A percentile compares a stretch with the other conserved stretches of the same genome.
Conservation (phyloP, 2,888 invertebrate species). For the Neoitamus cyanurus region DNA sequence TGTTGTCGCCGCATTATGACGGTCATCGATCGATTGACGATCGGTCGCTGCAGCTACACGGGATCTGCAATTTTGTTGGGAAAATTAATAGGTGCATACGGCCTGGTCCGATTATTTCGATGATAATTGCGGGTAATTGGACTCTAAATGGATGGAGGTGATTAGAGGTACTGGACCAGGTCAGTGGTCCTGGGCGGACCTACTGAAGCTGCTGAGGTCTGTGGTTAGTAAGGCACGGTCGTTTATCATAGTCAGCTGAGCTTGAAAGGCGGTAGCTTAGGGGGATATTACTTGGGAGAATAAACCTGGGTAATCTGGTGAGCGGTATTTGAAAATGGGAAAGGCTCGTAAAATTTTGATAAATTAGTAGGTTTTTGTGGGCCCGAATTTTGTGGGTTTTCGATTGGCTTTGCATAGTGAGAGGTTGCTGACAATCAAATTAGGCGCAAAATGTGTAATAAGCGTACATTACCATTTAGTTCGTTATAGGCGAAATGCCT, state of each 20-base stretch:
- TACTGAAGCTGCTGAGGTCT: neutral
- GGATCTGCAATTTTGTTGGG: neutral
- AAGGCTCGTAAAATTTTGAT: neutral
- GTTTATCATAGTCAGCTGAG: neutral
- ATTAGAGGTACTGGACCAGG: neutral
- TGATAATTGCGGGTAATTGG: conserved; percentile 3
- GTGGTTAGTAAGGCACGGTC: neutral
- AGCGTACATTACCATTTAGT: too few relatives aligned
- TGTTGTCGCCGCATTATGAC: neutral
- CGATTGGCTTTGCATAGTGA: neutral
- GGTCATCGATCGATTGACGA: conserved; percentile 36
- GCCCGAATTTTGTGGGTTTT: neutral
- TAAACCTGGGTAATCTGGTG: neutral
- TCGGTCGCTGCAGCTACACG: neutral
- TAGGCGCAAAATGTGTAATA: neutral
- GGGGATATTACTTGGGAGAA: neutral
- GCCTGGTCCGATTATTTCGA: neutral
- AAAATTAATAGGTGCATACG: neutral
- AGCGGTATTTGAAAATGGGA: neutral
- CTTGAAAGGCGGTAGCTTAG: neutral
- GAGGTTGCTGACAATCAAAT: neutral
- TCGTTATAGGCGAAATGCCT: too few relatives aligned
- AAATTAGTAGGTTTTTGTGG: neutral
- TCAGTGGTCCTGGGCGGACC: neutral
- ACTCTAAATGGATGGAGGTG: neutral